Percentiles rank a stretch among this genome's conserved stretches.
These are phyloP conservation scores for Ctenosaura bakeri DNA, from an alignment of 2,797 vertebrate species.

Conservation along the genomic window DNA sequence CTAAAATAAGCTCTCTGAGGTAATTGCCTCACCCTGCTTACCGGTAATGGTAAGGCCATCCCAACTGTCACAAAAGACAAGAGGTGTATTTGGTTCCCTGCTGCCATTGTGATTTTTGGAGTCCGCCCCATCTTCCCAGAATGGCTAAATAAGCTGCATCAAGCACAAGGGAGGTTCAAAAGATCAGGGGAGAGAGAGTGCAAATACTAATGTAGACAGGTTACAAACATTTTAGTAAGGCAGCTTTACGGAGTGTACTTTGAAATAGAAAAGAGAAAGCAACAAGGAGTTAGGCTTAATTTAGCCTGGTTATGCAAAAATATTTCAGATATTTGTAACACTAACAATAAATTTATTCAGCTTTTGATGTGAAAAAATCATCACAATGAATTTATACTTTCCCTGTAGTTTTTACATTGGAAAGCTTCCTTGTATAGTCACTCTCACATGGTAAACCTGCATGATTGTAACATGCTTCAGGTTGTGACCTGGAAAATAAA, in stretches of 20 bases:
- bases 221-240: neutral
- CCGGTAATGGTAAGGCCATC: neutral
- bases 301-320: neutral
- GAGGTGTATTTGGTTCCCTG: neutral
- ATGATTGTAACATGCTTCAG: neutral
- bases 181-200: neutral
- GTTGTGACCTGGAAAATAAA: neutral
- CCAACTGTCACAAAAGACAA: slow-evolving; percentile 4
- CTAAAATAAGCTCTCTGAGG: neutral
- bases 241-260: neutral
- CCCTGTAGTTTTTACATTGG: neutral
- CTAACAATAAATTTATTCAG: neutral
- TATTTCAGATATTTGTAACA: neutral
- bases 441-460: neutral
- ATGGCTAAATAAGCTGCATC: slow-evolving; percentile 22
- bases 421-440: neutral
- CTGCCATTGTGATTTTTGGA: neutral
- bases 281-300: neutral
- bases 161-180: slow-evolving; percentile 18
- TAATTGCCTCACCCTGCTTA: neutral
- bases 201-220: neutral
- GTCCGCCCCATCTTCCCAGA: neutral
- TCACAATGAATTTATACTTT: neutral
- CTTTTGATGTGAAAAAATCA: neutral
- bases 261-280: neutral